phyloP scores from a whole-genome alignment of 2,797 vertebrate genomes.

The Melanotaenia parkinsoni region DNA sequence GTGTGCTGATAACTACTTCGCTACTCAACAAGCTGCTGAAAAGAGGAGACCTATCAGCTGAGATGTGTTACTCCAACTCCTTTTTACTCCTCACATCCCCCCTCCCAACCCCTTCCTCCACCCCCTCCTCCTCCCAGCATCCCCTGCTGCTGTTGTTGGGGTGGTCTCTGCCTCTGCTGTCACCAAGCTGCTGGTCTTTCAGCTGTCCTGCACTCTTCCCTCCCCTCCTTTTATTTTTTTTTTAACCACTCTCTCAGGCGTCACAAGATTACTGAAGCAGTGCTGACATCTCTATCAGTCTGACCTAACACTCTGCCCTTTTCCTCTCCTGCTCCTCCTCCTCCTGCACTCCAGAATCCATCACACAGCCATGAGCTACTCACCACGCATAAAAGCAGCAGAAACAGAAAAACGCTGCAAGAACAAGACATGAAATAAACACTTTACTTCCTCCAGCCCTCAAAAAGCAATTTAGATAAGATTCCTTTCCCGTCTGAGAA shows the following conservation, averaged over 20 bases:
- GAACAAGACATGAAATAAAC: conserved; percentile 26
- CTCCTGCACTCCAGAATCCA: conserved; percentile 82
- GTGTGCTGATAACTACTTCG: conserved; percentile 48
- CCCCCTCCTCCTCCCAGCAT: conserved; percentile 61
- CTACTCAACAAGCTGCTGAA: conserved; percentile 43
- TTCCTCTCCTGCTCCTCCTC: conserved; percentile 50
- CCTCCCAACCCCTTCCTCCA: not conserved
- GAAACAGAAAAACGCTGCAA: not conserved
- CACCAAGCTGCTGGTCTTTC: conserved; percentile 74
- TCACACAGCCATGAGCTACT: conserved; percentile 88
- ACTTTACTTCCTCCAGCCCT: conserved; percentile 30
- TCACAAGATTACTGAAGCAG: conserved; percentile 89
- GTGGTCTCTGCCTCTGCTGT: conserved; percentile 86
- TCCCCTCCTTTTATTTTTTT: not conserved
- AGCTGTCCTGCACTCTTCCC: conserved; percentile 48
- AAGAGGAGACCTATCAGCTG: conserved; percentile 60
- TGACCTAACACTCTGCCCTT: conserved; percentile 82
- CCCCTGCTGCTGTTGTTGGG: conserved; percentile 85
- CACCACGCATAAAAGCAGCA: conserved; percentile 36
- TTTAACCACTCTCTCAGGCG: conserved; percentile 66
- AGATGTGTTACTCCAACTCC: conserved; percentile 61
- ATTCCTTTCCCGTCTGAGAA: conserved; percentile 11
- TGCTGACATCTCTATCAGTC: conserved; percentile 91
- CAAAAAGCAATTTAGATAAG: conserved; percentile 44
- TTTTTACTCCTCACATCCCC: conserved; percentile 24